phyloP scores from a whole-genome alignment of 92 coral and sea anemone species.

The Epizoanthus illoricatus region DNA sequence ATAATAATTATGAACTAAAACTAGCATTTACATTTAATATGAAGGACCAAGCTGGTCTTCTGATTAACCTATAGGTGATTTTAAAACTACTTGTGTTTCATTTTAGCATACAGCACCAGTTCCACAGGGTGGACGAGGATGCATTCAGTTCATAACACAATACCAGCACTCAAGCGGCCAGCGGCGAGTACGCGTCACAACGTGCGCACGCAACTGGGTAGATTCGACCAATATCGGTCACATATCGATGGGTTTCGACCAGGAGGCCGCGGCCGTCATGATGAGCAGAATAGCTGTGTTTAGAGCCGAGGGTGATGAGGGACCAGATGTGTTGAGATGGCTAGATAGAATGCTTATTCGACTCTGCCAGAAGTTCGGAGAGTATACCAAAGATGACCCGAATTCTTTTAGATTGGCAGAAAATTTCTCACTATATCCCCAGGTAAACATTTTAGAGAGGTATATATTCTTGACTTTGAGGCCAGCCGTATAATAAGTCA shows the following conservation, averaged over 20 bases:
- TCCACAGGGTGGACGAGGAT: conserved; percentile 97
- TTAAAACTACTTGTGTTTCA: not conserved
- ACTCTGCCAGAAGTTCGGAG: conserved; percentile 98
- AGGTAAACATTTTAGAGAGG: conserved; percentile 54
- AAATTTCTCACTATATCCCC: conserved; percentile 94
- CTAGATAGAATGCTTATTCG: conserved; percentile 97
- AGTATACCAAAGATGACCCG: conserved; percentile 91
- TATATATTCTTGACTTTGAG: not conserved
- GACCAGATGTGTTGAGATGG: conserved; percentile 99
- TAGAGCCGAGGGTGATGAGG: conserved; percentile 97
- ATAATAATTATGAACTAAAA: too few species aligned
- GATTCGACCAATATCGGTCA: conserved; percentile 81
- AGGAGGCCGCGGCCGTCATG: conserved; percentile 85
- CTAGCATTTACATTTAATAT: too few species aligned
- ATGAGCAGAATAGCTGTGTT: conserved; percentile 94
- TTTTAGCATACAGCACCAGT: conserved; percentile 95
- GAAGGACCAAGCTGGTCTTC: too few species aligned
- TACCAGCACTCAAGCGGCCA: conserved; percentile 99
- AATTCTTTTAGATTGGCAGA: conserved; percentile 91
- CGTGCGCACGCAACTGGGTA: conserved; percentile 99
- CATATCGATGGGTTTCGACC: conserved; percentile 85
- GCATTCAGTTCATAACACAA: conserved; percentile 93
- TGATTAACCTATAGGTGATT: too few species aligned
- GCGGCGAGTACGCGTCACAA: conserved; percentile 96
- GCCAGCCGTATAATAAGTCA: not conserved